These are phyloP conservation scores for Hermaeophaga mercurialis DNA, from an alignment of 2,888 invertebrate genomes.

Conservation along the genomic window DNA sequence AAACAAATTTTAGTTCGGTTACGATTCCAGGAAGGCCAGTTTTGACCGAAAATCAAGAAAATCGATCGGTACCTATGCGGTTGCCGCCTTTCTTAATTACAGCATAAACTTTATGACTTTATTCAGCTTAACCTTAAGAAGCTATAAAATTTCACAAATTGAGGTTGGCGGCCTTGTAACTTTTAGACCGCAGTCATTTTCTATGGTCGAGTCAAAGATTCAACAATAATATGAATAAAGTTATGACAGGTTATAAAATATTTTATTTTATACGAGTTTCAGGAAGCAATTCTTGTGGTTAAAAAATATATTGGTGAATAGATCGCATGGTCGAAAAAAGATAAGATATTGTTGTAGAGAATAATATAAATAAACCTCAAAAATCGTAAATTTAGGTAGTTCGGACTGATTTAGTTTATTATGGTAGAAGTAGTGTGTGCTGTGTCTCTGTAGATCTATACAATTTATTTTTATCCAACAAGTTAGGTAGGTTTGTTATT, in stretches of 20 bases:
- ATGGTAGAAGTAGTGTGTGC: too few relatives aligned
- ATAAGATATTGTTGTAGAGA: too few relatives aligned
- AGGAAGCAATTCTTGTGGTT: slow-evolving; percentile 8
- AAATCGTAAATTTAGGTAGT: too few relatives aligned
- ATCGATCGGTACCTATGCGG: slow-evolving; percentile 16
- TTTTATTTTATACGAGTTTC: background rate
- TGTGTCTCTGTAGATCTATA: too few relatives aligned
- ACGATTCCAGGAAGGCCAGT: slow-evolving; percentile 13
- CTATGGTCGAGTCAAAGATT: slow-evolving; percentile 18
- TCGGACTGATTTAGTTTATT: too few relatives aligned
- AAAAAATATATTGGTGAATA: background rate
- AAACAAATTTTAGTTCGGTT: too few relatives aligned
- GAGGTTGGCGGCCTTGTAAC: slow-evolving; percentile 29
- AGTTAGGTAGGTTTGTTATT: too few relatives aligned
- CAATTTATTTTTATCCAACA: too few relatives aligned
- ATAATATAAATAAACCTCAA: too few relatives aligned
- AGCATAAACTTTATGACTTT: slow-evolving; percentile 26
- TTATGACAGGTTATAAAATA: slow-evolving; percentile 21
- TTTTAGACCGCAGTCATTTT: slow-evolving; percentile 23
- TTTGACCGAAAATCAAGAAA: slow-evolving; percentile 18
- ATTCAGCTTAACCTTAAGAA: slow-evolving; percentile 23
- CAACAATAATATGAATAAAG: slow-evolving; percentile 17
- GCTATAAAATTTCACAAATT: slow-evolving; percentile 27
- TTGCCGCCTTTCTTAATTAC: slow-evolving; percentile 23
- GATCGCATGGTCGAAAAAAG: too few relatives aligned